Percentiles rank a stretch among this genome's conserved stretches.
phyloP scores from a whole-genome alignment of 2,797 vertebrate genomes.

The Alfaro cultratus region DNA sequence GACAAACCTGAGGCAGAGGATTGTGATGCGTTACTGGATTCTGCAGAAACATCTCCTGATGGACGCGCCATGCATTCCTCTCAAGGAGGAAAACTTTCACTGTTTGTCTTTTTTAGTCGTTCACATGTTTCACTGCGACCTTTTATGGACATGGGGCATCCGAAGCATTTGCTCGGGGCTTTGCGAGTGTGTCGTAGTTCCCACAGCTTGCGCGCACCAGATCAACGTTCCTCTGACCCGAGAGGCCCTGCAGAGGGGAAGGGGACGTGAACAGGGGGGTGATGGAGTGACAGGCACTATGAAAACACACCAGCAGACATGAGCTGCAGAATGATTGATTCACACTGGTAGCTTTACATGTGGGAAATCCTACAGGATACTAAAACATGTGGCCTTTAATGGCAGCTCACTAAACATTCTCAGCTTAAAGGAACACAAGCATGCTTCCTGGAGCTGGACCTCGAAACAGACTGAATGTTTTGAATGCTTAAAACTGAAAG shows the following conservation, averaged over 20 bases:
- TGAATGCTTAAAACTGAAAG: neutral
- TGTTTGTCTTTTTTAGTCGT: conserved; percentile 6
- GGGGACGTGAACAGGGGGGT: conserved; percentile 17
- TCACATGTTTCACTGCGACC: conserved; percentile 54
- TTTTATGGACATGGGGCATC: conserved; percentile 70
- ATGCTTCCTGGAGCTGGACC: neutral
- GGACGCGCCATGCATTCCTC: conserved; percentile 59
- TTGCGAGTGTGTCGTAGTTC: conserved; percentile 52
- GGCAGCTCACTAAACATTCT: conserved; percentile 17
- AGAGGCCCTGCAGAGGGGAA: conserved; percentile 49
- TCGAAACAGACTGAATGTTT: neutral
- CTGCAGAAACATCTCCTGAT: conserved; percentile 47
- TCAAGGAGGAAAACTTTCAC: conserved; percentile 20
- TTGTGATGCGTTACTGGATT: conserved; percentile 1
- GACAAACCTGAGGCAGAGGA: neutral
- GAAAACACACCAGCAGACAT: conserved; percentile 30
- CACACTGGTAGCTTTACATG: conserved; percentile 7
- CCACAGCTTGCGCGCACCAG: conserved; percentile 60
- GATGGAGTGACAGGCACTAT: conserved; percentile 44
- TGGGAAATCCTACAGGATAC: conserved; percentile 47
- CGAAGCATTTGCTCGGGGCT: conserved; percentile 33
- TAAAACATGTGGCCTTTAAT: conserved; percentile 11
- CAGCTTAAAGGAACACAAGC: conserved; percentile 11
- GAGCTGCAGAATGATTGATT: conserved; percentile 20
- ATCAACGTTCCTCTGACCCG: conserved; percentile 60